A percentile compares a stretch with the other conserved stretches of the same genome.
These are phyloP conservation scores for Ptychodera flava DNA, from an alignment of 35 echinoderm and acorn worm species.

Conservation along the genomic window DNA sequence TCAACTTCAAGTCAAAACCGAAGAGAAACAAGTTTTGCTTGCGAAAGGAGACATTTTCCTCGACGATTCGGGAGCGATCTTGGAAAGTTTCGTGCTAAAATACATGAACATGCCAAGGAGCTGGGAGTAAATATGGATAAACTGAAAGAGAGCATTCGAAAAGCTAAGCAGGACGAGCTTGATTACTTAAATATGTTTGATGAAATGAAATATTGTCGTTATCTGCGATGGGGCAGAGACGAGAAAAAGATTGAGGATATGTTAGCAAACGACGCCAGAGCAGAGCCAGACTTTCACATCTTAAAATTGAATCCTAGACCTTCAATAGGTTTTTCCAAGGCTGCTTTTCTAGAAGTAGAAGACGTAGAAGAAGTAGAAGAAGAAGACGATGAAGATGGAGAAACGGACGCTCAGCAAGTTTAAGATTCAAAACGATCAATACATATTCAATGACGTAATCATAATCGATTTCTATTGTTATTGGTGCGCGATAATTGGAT, in stretches of 20 bases:
- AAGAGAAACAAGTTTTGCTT: no score
- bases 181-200: neutral
- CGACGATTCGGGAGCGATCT: neutral
- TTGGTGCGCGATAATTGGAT: no score
- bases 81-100: neutral
- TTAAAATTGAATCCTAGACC: neutral
- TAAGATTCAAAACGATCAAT: no score
- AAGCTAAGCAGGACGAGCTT: neutral
- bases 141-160: neutral
- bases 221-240: neutral
- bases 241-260: neutral
- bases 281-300: neutral
- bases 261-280: neutral
- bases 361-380: no score
- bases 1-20: no score
- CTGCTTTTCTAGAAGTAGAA: neutral
- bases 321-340: neutral
- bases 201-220: neutral
- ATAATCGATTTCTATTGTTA: no score
- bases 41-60: no score
- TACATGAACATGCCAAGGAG: neutral
- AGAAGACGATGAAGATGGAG: no score
- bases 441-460: no score
- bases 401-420: no score
- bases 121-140: neutral